These are phyloP conservation scores for Bunonema sp. DNA, from an alignment of 2,888 invertebrate species.

Conservation along the genomic window DNA sequence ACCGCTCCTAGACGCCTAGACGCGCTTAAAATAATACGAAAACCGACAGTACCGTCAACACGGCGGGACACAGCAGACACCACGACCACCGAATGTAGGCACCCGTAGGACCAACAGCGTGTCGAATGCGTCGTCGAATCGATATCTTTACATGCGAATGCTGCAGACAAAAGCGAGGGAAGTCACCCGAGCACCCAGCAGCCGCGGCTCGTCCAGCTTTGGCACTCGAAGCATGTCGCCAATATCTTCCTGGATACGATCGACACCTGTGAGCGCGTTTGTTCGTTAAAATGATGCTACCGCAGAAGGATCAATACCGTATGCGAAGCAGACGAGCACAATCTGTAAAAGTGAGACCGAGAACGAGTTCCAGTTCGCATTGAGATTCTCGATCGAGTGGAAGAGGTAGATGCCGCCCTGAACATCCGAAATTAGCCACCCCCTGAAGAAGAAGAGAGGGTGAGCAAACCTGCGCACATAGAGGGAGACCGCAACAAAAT, in stretches of 20 bases:
- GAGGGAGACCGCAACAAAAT: constrained; percentile 34
- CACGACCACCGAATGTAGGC: constrained; percentile 34
- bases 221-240: constrained; percentile 15
- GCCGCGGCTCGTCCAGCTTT: background rate
- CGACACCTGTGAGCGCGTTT: constrained; percentile 11
- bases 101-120: no score
- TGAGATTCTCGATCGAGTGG: constrained; percentile 37
- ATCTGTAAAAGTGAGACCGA: constrained; percentile 25
- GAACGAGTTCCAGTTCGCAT: constrained; percentile 40
- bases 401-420: constrained; percentile 39
- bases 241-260: constrained; percentile 32
- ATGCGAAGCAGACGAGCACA: constrained; percentile 29
- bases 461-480: constrained; percentile 27
- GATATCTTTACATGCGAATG: no score
- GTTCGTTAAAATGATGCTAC: background rate
- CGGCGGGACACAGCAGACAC: constrained; percentile 24
- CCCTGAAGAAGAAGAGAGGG: background rate
- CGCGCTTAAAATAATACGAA: no score
- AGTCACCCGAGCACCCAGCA: no score
- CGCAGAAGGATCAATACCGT: constrained; percentile 11
- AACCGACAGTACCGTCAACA: constrained; percentile 30
- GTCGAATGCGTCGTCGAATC: background rate
- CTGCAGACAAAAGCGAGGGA: background rate
- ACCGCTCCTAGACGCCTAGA: no score
- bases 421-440: constrained; percentile 1